These are phyloP conservation scores for Sebastes steindachneri DNA, from an alignment of 2,797 vertebrate species.

Conservation along the genomic window DNA sequence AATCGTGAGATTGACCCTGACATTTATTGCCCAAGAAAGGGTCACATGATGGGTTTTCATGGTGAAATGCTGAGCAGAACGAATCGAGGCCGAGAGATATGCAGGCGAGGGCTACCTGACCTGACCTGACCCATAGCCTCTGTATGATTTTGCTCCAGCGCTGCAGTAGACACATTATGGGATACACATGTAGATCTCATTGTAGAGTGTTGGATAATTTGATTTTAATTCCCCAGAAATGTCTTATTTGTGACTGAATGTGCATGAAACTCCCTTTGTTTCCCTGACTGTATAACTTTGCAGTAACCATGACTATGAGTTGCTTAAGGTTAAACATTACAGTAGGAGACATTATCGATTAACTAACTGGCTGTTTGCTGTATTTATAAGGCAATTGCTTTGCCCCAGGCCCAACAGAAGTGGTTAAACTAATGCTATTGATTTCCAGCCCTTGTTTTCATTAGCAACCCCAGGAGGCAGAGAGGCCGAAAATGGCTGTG, in stretches of 20 bases:
- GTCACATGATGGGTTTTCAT: slow-evolving; percentile 56
- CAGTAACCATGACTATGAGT: neutral
- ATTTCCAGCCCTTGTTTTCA: slow-evolving; percentile 64
- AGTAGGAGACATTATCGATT: slow-evolving; percentile 42
- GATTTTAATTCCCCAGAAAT: neutral
- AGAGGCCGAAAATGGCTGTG: slow-evolving; percentile 51
- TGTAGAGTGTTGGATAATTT: neutral
- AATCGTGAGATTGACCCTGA: slow-evolving; percentile 65
- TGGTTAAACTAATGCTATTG: slow-evolving; percentile 60
- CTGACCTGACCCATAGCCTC: neutral
- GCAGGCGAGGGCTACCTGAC: slow-evolving; percentile 12
- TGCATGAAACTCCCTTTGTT: neutral
- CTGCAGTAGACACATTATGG: neutral
- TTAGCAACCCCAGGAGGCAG: slow-evolving; percentile 25
- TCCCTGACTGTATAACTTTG: neutral
- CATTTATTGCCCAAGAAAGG: slow-evolving; percentile 61
- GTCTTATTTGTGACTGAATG: neutral
- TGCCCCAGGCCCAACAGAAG: neutral
- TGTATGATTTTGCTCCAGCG: neutral
- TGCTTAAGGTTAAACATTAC: slow-evolving; percentile 55
- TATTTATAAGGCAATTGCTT: slow-evolving; percentile 12
- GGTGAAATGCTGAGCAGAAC: slow-evolving; percentile 44
- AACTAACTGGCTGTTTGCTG: slow-evolving; percentile 29
- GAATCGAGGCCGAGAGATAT: slow-evolving; percentile 44
- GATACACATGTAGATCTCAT: neutral